Evolutionary conservation across 1,140 invertebrate genomes (phyloP).

Genomic region (Nephotettix cincticeps): DNA sequence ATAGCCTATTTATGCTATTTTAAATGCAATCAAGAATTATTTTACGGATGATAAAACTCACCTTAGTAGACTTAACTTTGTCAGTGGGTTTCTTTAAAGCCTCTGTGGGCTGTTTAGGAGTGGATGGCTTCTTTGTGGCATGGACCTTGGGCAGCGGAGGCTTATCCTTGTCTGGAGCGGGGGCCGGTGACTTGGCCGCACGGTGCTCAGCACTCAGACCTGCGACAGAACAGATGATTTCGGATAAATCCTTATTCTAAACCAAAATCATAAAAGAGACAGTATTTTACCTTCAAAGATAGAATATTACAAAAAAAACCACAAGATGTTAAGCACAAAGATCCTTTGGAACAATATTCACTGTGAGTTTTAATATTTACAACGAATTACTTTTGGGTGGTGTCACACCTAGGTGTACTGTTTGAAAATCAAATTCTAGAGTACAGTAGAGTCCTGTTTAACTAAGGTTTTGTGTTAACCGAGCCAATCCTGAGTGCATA

Average conservation of each 20-base stretch:
- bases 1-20: too few species aligned
- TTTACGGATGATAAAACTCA: too few species aligned
- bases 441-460: too few species aligned
- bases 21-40: too few species aligned
- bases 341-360: too few species aligned
- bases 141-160: slow-evolving; percentile 54
- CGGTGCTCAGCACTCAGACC: slow-evolving; percentile 33
- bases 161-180: slow-evolving; percentile 40
- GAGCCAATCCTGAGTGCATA: too few species aligned
- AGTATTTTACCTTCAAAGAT: neutral
- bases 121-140: slow-evolving; percentile 51
- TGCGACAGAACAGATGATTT: neutral
- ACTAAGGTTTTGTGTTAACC: too few species aligned
- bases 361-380: too few species aligned
- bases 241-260: neutral
- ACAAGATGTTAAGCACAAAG: too few species aligned
- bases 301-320: neutral
- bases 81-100: slow-evolving; percentile 47
- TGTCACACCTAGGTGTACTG: too few species aligned
- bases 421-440: too few species aligned
- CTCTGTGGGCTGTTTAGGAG: slow-evolving; percentile 42
- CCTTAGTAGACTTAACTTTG: slow-evolving; percentile 49
- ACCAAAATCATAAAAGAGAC: neutral
- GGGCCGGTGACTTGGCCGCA: slow-evolving; percentile 30
- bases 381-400: too few species aligned